phyloP scores from a whole-genome alignment of 2,888 invertebrate genomes.

The Gari tellinella region DNA sequence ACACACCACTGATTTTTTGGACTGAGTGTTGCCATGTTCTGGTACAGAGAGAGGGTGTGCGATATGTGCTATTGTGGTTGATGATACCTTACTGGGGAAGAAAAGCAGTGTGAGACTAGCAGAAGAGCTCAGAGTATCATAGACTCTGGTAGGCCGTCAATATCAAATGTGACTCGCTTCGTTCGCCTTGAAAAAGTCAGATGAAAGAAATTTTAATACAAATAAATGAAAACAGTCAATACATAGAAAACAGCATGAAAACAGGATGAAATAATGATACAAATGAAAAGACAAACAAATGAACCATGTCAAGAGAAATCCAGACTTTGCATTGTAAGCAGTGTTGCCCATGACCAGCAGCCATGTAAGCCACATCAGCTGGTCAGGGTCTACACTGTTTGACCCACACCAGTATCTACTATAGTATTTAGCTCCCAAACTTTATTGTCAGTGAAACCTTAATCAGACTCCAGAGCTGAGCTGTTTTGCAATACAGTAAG shows the following conservation, averaged over 20 bases:
- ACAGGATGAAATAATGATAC: no score
- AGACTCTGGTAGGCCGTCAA: conserved; percentile 47
- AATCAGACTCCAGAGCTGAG: no score
- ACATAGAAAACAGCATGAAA: no score
- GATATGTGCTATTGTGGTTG: background rate
- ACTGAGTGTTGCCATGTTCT: no score
- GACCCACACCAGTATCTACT: no score
- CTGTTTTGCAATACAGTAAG: no score
- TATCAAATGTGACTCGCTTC: conserved; percentile 50
- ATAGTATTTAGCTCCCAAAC: no score
- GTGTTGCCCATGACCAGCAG: background rate
- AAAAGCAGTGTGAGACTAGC: background rate
- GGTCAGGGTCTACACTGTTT: no score
- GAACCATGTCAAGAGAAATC: background rate
- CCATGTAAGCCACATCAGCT: background rate
- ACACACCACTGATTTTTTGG: no score
- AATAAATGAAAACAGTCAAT: no score
- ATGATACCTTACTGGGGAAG: conserved; percentile 13
- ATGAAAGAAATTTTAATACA: background rate
- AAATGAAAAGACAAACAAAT: background rate
- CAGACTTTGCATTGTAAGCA: background rate
- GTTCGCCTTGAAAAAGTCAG: conserved; percentile 47
- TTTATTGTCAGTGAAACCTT: no score
- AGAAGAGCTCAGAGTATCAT: conserved; percentile 33
- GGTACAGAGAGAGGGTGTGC: background rate